Evolutionary conservation across 1,140 invertebrate species (phyloP).

Genomic region (Brachionus angularis): DNA sequence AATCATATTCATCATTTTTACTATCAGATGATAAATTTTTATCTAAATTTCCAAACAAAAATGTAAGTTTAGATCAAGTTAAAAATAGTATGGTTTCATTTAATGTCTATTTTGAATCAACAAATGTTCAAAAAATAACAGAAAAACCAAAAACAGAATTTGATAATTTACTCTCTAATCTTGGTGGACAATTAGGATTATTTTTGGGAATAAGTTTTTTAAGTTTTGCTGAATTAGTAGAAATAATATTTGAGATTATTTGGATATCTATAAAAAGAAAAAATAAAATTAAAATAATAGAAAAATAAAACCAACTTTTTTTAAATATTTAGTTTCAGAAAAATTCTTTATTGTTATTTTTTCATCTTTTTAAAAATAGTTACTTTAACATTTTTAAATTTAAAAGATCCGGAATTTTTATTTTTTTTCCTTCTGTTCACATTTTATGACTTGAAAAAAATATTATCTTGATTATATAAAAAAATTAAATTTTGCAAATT

Average conservation of each 20-base stretch:
- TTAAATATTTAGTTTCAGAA: too few species aligned
- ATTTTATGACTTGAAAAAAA: too few species aligned
- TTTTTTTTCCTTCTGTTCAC: too few species aligned
- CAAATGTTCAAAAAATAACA: neutral
- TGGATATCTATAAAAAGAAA: too few species aligned
- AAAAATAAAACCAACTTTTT: too few species aligned
- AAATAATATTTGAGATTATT: slow-evolving; percentile 31
- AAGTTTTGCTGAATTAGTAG: slow-evolving; percentile 27
- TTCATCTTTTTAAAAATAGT: too few species aligned
- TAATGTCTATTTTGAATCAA: slow-evolving; percentile 24
- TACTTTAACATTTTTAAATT: too few species aligned
- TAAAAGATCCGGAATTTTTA: too few species aligned
- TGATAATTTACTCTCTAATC: neutral
- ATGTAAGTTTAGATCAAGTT: neutral
- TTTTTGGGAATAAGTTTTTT: slow-evolving; percentile 41
- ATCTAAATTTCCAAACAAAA: neutral
- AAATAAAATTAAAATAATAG: too few species aligned
- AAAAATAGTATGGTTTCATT: slow-evolving; percentile 6
- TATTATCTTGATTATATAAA: too few species aligned
- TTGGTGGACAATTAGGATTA: slow-evolving; percentile 28
- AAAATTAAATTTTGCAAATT: too few species aligned
- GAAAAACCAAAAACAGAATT: neutral
- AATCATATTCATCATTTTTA: neutral
- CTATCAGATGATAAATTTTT: neutral
- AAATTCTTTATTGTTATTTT: too few species aligned